Evolutionary conservation across 2,113 vertebrate species (phyloP), one percentile per base, ranked within the genome.

Genomic region (Pionites leucogaster): DNA sequence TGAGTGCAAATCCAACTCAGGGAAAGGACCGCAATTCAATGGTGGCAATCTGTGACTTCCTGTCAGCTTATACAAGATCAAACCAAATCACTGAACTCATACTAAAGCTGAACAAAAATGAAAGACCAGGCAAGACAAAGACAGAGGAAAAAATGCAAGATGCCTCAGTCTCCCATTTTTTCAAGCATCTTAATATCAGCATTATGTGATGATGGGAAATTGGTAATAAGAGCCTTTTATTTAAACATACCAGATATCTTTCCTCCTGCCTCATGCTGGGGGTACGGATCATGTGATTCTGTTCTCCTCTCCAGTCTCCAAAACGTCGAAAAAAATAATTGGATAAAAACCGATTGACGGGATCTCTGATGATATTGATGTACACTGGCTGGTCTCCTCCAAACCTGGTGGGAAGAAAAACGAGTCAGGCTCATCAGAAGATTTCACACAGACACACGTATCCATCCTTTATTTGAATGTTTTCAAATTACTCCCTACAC

Each of bases 281-380:
- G 5, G 99, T 99, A 65, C 99, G 99, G 95, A 99, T 98, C 98
- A 99, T 98, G 97, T 99, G 99, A 97, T 99, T 99, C 98, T 99
- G 99, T 92, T 99, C 99, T 16, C 99, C 99, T 97, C 99, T 98
- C 99, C 99, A 99, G 97, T 99, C 99, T 77, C 99, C 99, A 4
- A 99, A 99, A 47, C 99, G 99, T 22, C 99, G 99, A 97, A 99
- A 99, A 97, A 99, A 99, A 96, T 99, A 99, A 97, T 99, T 99
- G 57, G 99, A 99, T 37, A 99, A 97, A 97, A 99, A 99, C 52
- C 99, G 98, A 96, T 97, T 99, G 93, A 99, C 99, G 7, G 99
- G 99, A 95, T 99, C 99, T 97, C 99, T 98, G 86, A 99, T 99
- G 92, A 99, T 99, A 97, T 99, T 99, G 97, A 99, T 99, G 92